Conservation (phyloP, 2,888 invertebrate genomes). For the Dyspetes luteomarginatus region DNA sequence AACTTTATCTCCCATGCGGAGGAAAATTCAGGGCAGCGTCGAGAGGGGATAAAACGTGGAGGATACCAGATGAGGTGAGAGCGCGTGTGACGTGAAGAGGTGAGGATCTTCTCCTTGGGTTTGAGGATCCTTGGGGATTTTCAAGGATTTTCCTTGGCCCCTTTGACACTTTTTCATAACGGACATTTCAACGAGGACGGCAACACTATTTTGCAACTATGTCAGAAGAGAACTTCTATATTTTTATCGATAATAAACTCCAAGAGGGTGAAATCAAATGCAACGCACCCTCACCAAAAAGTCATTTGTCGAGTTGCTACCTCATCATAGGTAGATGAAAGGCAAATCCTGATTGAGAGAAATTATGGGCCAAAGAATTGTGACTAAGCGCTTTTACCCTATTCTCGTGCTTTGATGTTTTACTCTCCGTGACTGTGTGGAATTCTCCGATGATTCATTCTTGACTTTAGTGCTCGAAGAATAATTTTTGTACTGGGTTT, state of each 20-base stretch:
- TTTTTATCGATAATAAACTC: too few relatives aligned
- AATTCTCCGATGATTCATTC: neutral
- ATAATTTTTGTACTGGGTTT: too few relatives aligned
- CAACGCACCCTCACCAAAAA: conserved; percentile 33
- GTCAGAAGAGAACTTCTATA: neutral
- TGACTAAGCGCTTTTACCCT: neutral
- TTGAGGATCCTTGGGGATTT: too few relatives aligned
- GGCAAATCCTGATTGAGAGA: conserved; percentile 11
- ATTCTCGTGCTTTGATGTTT: too few relatives aligned
- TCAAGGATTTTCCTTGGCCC: too few relatives aligned
- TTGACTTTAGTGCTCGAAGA: neutral
- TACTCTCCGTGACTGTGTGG: neutral
- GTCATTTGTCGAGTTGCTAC: conserved; percentile 39
- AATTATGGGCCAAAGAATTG: conserved; percentile 6
- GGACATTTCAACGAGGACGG: too few relatives aligned
- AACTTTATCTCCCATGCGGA: conserved; percentile 39
- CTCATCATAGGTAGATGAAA: neutral
- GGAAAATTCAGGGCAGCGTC: neutral
- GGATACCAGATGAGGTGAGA: neutral
- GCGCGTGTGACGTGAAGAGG: neutral
- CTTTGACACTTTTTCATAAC: too few relatives aligned
- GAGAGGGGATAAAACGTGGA: neutral
- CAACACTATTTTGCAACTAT: too few relatives aligned
- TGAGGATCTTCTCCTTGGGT: too few relatives aligned
- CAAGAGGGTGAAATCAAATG: neutral